These are phyloP conservation scores for Pipistrellus pipistrellus DNA, from an alignment of 2,797 vertebrate genomes.

Conservation along the genomic window DNA sequence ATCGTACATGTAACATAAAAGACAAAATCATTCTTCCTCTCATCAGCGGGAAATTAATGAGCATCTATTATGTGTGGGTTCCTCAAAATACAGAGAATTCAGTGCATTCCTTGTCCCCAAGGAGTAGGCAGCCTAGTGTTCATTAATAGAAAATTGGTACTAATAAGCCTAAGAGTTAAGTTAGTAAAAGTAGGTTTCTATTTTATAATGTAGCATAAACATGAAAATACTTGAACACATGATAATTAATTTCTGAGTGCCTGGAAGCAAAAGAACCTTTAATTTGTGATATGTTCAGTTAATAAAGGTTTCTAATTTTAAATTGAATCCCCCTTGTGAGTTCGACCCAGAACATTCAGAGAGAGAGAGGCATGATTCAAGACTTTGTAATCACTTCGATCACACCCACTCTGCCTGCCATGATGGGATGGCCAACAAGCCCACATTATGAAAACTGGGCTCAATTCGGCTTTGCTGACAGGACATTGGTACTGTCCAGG, in stretches of 20 bases:
- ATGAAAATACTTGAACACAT: slow-evolving; percentile 28
- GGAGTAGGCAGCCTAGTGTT: not conserved
- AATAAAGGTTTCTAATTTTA: slow-evolving; percentile 54
- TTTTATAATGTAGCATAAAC: slow-evolving; percentile 65
- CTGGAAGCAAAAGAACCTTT: slow-evolving; percentile 67
- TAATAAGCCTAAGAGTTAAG: slow-evolving; percentile 60
- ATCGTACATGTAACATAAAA: not conserved
- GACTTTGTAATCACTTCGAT: not conserved
- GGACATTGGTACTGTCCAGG: not conserved
- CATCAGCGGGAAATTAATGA: slow-evolving; percentile 34
- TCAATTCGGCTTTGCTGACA: not conserved
- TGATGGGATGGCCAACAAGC: not conserved
- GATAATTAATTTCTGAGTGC: slow-evolving; percentile 70
- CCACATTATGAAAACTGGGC: not conserved
- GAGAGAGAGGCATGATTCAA: not conserved
- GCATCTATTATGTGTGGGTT: not conserved
- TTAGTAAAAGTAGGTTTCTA: slow-evolving; percentile 53
- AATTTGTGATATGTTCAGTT: slow-evolving; percentile 38
- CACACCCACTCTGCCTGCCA: not conserved
- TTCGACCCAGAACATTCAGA: not conserved
- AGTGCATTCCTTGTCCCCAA: not conserved
- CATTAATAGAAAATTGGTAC: slow-evolving; percentile 51
- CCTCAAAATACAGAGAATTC: not conserved
- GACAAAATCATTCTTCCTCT: not conserved
- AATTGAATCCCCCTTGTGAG: not conserved